Evolutionary conservation across 2,888 invertebrate genomes (phyloP), one percentile per base, ranked within the genome.

Genomic region (Cheilosia scutellata): DNA sequence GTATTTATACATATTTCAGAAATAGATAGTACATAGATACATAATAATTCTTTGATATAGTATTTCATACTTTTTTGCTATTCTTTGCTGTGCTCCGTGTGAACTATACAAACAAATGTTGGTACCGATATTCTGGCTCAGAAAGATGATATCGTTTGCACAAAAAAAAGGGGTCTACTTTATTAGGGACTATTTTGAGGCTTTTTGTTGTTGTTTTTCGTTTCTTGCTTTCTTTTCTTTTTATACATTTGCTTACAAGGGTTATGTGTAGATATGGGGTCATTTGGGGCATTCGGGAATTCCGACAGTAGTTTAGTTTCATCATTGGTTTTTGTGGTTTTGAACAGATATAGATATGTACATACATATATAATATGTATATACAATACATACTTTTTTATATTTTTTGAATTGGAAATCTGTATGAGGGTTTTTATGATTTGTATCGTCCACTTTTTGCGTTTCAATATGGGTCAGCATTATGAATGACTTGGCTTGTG

Each of bases 401-500:
- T 77, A 40, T 70, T 65, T 58, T 65, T 53, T 65, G 16, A 72
- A 77, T 72, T 71, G 65, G 49, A 62, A 66, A 72, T 72, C 72
- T 47, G 44, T 70, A 62, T 72, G 72, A 49, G 53, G 53, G 71
- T 58, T 76, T 55, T 77, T 82, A 77, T 82, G 71, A 77, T 82
- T 77, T 65, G 65, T 60, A 40, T n/a, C 44, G 7, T 60, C 27
- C 25, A 51, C 57, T 57, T 60, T 42, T 33, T 44, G 13, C 29
- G 11, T 37, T 44, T 1, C 20, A 42, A 77, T 55, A 60, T 71
- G 82, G 82, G 78, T 78, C 78, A 78, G 78, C 47, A 82, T 66
- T 82, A 62, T 82, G 72, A 78, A 82, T 72, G 71, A n/a, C 66
- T 47, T 72, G 72, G n/a, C n/a, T 20, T 68, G 68, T 72, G 49